A percentile compares a stretch with the other conserved stretches of the same genome.
Conservation (phyloP, 1,140 invertebrate species). For the Telenomus remus region DNA sequence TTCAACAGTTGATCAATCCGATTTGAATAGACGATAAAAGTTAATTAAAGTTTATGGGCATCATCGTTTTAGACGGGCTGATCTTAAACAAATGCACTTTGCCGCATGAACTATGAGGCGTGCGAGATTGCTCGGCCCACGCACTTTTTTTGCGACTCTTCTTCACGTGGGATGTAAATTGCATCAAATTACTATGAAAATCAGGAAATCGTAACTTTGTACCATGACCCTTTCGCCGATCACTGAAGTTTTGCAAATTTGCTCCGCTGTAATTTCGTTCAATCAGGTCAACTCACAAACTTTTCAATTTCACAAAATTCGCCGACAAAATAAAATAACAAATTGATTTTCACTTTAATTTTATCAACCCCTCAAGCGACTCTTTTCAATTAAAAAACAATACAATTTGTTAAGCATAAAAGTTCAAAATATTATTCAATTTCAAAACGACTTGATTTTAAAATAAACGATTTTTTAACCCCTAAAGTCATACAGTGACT, state of each 20-base stretch:
- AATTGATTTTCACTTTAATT: no score
- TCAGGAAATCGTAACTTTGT: conserved; percentile 40
- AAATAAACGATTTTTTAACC: no score
- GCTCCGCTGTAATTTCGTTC: background rate
- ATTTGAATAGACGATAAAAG: conserved; percentile 1
- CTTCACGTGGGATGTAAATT: conserved; percentile 40
- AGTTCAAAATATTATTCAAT: no score
- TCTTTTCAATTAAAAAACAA: no score
- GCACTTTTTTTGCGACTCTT: background rate
- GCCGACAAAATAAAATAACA: no score
- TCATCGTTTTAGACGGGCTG: conserved; percentile 20
- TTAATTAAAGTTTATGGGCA: conserved; percentile 44
- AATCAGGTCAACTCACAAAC: conserved; percentile 16
- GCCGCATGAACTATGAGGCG: conserved; percentile 13
- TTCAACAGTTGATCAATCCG: conserved; percentile 37
- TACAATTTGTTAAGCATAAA: no score
- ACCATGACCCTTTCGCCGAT: conserved; percentile 7
- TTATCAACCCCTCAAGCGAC: no score
- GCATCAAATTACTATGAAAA: conserved; percentile 47
- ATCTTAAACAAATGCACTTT: conserved; percentile 33
- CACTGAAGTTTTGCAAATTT: conserved; percentile 2
- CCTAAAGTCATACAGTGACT: no score
- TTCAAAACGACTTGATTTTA: no score
- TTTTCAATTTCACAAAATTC: no score
- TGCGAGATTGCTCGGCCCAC: conserved; percentile 31